Evolutionary conservation across 2,888 invertebrate genomes (phyloP), one percentile per base, ranked within the genome.

Genomic region (Pecten maximus): DNA sequence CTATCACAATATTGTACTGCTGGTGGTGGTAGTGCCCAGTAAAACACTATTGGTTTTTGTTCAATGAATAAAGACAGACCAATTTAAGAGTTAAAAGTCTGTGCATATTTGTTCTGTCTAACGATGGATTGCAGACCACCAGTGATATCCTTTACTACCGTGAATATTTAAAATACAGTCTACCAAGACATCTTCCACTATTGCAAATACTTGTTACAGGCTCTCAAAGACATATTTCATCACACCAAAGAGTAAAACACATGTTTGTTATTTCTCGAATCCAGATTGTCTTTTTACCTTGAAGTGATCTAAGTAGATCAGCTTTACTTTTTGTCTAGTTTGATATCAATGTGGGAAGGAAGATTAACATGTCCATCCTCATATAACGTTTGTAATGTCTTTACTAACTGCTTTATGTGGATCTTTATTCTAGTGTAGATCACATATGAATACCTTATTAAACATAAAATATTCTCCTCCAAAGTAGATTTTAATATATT

Each of bases 1-100:
- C 74, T 74, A 74, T 74, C 35, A 74, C 74, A 74, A 35, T 74
- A 74, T 74, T 74, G 35, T 74, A 74, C 35, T 74, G 74, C 74
- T 8, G 35, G 74, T 35, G 74, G 35, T 74, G 28, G 74, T 28
- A 19, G 19, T 54, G 50, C 8, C 35, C 6, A 16, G 74, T 74
- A 28, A 74, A 74, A 35, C 74, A 35, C 28, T 74, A 74, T 35
- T 35, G 74, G 74, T 28, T 74, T 74, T 74, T 74, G 74, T 74
- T 74, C 74, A 74, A 74, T 74, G 28, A 35, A 74, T 28, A 28
- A 54, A 54, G 74, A 74, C 28, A 74, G 15, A n/a, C 6, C 35
- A 74, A 28, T 28, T 28, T 10, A 74, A 16, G n/a, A n/a, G 6
- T 28, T 28, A 35, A 74, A 74, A 8, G 28, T 74, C 28, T 74